Evolutionary conservation across 2,888 invertebrate genomes (phyloP).

Genomic region (Tenthredo livida): DNA sequence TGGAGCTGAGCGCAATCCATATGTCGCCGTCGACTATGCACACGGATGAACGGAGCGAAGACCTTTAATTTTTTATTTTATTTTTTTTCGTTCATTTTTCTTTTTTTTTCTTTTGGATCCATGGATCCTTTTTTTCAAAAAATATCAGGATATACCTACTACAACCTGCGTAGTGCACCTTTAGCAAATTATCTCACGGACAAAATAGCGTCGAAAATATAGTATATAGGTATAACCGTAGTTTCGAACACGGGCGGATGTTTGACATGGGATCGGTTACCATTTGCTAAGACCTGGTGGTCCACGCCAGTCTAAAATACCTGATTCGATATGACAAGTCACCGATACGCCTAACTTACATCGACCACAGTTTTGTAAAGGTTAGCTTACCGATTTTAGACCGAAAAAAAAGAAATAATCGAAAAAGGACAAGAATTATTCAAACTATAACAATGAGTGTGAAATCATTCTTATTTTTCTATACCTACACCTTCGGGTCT

Average conservation of each 20-base stretch:
- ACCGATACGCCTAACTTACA: constrained; percentile 68
- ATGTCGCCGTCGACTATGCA: neutral
- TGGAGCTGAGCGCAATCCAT: constrained; percentile 28
- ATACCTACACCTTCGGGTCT: neutral
- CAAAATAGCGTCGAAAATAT: neutral
- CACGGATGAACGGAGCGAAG: constrained; percentile 7
- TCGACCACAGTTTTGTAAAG: constrained; percentile 72
- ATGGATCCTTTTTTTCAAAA: constrained; percentile 3
- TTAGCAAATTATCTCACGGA: constrained; percentile 25
- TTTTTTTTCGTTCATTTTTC: neutral
- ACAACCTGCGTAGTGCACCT: neutral
- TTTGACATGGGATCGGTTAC: constrained; percentile 68
- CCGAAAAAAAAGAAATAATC: constrained; percentile 37
- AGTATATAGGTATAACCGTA: neutral
- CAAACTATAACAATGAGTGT: neutral
- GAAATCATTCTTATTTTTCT: neutral
- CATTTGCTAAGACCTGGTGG: constrained; percentile 68
- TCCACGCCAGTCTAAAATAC: constrained; percentile 63
- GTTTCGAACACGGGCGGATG: constrained; percentile 52
- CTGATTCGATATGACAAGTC: constrained; percentile 74
- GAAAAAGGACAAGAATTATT: neutral
- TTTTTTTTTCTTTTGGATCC: neutral
- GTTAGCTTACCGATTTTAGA: constrained; percentile 69
- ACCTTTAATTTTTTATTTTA: neutral
- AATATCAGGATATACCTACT: neutral